Percentiles rank a stretch among this genome's conserved stretches.
Conservation (phyloP, 2,888 invertebrate genomes). For the Petrolisthes cinctipes region DNA sequence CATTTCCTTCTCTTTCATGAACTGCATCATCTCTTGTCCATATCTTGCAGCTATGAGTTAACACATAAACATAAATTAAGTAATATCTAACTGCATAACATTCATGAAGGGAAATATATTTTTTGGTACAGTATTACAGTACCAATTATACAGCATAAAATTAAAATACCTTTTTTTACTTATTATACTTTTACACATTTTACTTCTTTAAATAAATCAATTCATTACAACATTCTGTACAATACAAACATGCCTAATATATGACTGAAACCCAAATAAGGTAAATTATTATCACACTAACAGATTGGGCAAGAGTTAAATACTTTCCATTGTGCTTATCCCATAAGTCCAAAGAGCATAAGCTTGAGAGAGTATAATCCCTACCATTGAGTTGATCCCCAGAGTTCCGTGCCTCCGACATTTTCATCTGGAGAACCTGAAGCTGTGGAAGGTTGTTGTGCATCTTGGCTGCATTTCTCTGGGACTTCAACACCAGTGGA, state of each 20-base stretch:
- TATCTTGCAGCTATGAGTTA: slow-evolving; percentile 76
- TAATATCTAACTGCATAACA: too few species aligned
- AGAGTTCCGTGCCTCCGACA: slow-evolving; percentile 87
- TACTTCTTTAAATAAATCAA: too few species aligned
- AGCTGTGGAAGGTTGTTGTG: slow-evolving; percentile 88
- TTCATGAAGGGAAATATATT: too few species aligned
- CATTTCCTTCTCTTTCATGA: slow-evolving; percentile 85
- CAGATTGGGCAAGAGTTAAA: not conserved
- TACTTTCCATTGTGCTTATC: not conserved
- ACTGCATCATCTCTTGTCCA: slow-evolving; percentile 82
- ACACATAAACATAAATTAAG: not conserved
- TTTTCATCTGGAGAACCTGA: slow-evolving; percentile 83
- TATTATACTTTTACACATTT: too few species aligned
- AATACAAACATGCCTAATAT: too few species aligned
- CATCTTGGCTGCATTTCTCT: slow-evolving; percentile 85
- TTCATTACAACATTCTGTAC: too few species aligned
- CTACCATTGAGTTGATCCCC: slow-evolving; percentile 83
- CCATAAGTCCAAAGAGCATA: not conserved
- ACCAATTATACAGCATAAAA: too few species aligned
- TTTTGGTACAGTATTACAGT: too few species aligned
- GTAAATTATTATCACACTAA: not conserved
- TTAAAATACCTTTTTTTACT: too few species aligned
- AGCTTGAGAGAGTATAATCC: slow-evolving; percentile 11
- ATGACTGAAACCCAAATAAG: too few species aligned
- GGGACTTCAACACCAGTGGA: slow-evolving; percentile 86